Conservation (phyloP, 1,140 invertebrate genomes). For the Diachasma alloeum region DNA sequence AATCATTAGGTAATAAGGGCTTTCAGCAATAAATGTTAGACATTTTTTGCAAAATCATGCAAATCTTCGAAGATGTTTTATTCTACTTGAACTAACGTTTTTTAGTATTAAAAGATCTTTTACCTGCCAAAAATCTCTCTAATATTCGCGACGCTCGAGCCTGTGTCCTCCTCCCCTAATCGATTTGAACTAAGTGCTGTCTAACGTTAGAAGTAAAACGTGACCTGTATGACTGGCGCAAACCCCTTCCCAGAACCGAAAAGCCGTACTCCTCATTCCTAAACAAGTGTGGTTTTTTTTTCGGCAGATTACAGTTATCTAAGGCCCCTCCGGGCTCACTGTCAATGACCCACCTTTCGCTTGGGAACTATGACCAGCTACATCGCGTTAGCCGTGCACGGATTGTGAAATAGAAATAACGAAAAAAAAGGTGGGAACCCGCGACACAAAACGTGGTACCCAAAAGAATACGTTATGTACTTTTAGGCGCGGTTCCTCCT, state of each 20-base stretch:
- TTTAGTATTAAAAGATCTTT: no score
- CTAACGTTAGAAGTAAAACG: neutral
- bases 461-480: neutral
- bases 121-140: no score
- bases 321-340: constrained; percentile 32
- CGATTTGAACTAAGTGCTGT: neutral
- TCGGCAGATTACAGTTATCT: constrained; percentile 62
- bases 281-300: constrained; percentile 29
- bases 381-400: neutral
- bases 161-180: neutral
- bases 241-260: neutral
- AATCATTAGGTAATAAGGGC: no score
- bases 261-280: neutral
- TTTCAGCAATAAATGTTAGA: no score
- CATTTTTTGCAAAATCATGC: no score
- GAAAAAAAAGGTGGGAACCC: constrained; percentile 2
- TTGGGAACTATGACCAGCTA: neutral
- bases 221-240: neutral
- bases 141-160: no score
- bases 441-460: neutral
- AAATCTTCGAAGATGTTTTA: neutral
- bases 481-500: neutral
- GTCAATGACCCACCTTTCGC: constrained; percentile 55
- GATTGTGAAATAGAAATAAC: constrained; percentile 17
- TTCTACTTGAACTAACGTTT: neutral